Conservation (phyloP, 1,140 invertebrate species). For the Sitodiplosis mosellana region DNA sequence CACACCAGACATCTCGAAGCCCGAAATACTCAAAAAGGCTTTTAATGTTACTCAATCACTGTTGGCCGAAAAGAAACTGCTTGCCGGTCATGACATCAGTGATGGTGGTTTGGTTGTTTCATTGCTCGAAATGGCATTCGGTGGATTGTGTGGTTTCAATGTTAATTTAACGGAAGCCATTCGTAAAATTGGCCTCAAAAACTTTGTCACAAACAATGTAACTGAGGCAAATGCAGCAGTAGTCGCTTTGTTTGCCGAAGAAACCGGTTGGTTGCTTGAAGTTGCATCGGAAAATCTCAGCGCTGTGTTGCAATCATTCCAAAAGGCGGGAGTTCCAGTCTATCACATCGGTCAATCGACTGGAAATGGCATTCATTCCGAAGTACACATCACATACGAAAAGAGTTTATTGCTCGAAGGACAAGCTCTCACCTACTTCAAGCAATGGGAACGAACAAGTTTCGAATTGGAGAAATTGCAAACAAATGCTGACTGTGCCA, state of each 20-base stretch:
- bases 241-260: constrained; percentile 71
- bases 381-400: constrained; percentile 41
- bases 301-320: constrained; percentile 40
- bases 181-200: constrained; percentile 4
- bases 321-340: constrained; percentile 38
- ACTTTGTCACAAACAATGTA: constrained; percentile 3
- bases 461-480: constrained; percentile 74
- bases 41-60: constrained; percentile 73
- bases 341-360: constrained; percentile 49
- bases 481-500: constrained; percentile 56
- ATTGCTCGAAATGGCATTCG: constrained; percentile 89
- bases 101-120: constrained; percentile 87
- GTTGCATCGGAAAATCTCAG: constrained; percentile 34
- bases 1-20: constrained; percentile 61
- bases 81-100: constrained; percentile 90
- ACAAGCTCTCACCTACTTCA: constrained; percentile 44
- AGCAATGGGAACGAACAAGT: constrained; percentile 91
- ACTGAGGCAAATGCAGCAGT: constrained; percentile 28
- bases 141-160: constrained; percentile 62
- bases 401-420: constrained; percentile 38
- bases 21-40: constrained; percentile 42
- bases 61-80: constrained; percentile 49
- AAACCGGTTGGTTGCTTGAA: constrained; percentile 85
- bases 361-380: constrained; percentile 44
- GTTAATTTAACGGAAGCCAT: constrained; percentile 40